Percentiles rank a stretch among this genome's conserved stretches.
These are phyloP conservation scores for Scomber scombrus DNA, from an alignment of 2,113 vertebrate genomes.

Conservation along the genomic window DNA sequence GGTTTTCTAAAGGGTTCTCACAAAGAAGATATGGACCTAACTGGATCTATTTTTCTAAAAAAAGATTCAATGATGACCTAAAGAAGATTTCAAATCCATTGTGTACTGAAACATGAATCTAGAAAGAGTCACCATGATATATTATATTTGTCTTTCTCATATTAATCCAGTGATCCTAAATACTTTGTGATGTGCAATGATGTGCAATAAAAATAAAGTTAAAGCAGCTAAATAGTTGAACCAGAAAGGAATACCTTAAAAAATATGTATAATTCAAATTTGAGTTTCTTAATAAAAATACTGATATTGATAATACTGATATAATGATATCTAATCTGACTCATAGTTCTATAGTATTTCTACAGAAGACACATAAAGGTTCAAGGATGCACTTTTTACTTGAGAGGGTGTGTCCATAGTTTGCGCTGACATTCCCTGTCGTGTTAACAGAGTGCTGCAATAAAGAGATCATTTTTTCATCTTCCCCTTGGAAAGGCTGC, in stretches of 20 bases:
- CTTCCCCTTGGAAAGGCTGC: slow-evolving; percentile 56
- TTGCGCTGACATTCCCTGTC: slow-evolving; percentile 50
- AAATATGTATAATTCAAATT: too few species aligned
- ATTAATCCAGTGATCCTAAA: neutral
- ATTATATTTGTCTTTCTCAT: slow-evolving; percentile 6
- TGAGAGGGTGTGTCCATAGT: slow-evolving; percentile 30
- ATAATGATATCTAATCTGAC: too few species aligned
- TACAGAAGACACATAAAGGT: slow-evolving; percentile 6
- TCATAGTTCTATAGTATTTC: neutral
- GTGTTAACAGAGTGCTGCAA: slow-evolving; percentile 65
- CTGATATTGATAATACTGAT: too few species aligned
- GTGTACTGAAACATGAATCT: neutral
- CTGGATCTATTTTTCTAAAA: neutral
- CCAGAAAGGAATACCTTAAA: too few species aligned
- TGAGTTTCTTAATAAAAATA: neutral
- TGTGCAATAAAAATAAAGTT: too few species aligned
- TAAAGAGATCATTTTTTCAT: slow-evolving; percentile 71
- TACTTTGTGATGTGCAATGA: too few species aligned
- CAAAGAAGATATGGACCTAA: neutral
- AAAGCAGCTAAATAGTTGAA: too few species aligned
- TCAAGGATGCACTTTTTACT: slow-evolving; percentile 18
- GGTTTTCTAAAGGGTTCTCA: slow-evolving; percentile 25
- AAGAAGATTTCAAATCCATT: neutral
- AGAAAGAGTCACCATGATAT: neutral
- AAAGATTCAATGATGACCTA: neutral